Percentiles rank a stretch among this genome's conserved stretches.
Conservation (phyloP, 2,888 invertebrate species). For the Cataglyphis rosenhaueri region DNA sequence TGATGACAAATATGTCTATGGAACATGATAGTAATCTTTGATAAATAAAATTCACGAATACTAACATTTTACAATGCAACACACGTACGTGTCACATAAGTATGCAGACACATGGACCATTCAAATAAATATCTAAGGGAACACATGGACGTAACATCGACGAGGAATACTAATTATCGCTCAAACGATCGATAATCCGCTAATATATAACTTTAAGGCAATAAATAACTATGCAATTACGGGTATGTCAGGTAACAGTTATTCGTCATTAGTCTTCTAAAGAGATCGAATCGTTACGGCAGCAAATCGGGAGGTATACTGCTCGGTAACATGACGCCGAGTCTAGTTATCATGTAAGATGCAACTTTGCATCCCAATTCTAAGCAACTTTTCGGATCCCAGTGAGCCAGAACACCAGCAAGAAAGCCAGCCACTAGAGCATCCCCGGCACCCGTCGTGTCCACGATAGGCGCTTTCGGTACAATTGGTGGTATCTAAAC, state of each 20-base stretch:
- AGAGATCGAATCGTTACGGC: conserved; percentile 57
- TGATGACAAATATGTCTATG: neutral
- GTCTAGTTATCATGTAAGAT: conserved; percentile 76
- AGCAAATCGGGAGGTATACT: conserved; percentile 75
- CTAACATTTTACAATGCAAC: neutral
- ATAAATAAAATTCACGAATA: conserved; percentile 22
- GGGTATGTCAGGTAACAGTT: conserved; percentile 52
- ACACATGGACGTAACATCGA: conserved; percentile 24
- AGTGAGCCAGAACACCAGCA: conserved; percentile 79
- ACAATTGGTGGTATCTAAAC: conserved; percentile 75
- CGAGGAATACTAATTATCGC: conserved; percentile 23
- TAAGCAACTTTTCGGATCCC: conserved; percentile 81
- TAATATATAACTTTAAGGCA: conserved; percentile 51
- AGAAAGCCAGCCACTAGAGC: conserved; percentile 84
- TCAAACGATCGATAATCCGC: conserved; percentile 26
- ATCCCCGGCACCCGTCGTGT: conserved; percentile 85
- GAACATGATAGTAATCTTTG: neutral
- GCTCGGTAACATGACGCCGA: conserved; percentile 78
- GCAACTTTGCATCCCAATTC: conserved; percentile 81
- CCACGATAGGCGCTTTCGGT: conserved; percentile 76
- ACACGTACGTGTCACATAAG: neutral
- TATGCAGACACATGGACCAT: neutral
- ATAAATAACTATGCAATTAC: conserved; percentile 49
- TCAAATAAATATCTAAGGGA: conserved; percentile 33
- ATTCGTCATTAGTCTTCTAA: conserved; percentile 39